A percentile compares a stretch with the other conserved stretches of the same genome.
Conservation (phyloP, 2,797 vertebrate species). For the Gymnoscopelus microlampas region DNA sequence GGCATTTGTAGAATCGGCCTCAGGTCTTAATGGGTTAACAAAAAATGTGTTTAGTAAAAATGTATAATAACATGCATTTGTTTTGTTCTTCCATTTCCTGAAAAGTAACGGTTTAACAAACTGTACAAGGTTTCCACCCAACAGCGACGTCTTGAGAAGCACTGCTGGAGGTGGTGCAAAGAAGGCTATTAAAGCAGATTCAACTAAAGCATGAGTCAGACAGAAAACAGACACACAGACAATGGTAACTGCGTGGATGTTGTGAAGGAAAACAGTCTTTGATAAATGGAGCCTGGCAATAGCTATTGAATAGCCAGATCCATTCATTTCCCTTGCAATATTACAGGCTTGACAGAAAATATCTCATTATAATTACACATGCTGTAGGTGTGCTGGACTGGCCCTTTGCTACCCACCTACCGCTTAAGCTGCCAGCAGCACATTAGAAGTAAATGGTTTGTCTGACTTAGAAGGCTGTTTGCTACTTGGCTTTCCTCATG, state of each 20-base stretch:
- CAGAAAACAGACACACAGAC: too few species aligned
- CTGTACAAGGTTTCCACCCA: too few species aligned
- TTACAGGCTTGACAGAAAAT: conserved; percentile 12
- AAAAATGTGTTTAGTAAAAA: too few species aligned
- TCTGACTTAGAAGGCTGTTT: conserved; percentile 40
- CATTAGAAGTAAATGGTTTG: conserved; percentile 52
- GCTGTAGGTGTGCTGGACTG: conserved; percentile 8
- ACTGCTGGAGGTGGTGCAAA: too few species aligned
- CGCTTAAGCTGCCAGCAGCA: conserved; percentile 42
- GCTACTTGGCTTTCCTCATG: conserved; percentile 45
- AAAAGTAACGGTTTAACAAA: too few species aligned
- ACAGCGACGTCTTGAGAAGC: too few species aligned
- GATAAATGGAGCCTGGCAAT: conserved; percentile 22
- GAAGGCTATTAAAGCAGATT: too few species aligned
- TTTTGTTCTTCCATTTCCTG: too few species aligned
- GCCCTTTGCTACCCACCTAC: conserved; percentile 14
- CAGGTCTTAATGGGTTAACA: too few species aligned
- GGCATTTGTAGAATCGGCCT: too few species aligned
- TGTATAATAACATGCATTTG: too few species aligned
- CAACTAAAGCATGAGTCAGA: too few species aligned
- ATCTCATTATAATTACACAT: conserved; percentile 28
- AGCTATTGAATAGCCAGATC: conserved; percentile 24
- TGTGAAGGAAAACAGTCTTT: neutral
- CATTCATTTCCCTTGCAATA: conserved; percentile 8
- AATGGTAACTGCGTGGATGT: neutral